Evolutionary conservation across 2,797 vertebrate genomes (phyloP).

Genomic region (Avahi laniger): DNA sequence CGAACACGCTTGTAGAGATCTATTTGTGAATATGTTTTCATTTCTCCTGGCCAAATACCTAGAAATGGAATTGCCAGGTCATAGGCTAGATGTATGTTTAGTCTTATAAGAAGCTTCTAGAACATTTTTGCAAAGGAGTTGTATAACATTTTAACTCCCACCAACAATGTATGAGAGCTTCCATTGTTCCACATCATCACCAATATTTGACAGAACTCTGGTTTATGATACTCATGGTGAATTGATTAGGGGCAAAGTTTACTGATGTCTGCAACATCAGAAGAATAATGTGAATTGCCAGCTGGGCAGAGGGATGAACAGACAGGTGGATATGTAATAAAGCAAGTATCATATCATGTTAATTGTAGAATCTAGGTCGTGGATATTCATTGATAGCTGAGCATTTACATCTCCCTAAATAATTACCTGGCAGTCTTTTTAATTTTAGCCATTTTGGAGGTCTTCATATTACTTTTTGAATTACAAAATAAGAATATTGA

Average conservation of each 20-base stretch:
- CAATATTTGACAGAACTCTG: neutral
- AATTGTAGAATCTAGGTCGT: neutral
- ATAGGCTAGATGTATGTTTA: neutral
- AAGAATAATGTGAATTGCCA: neutral
- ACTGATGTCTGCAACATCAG: neutral
- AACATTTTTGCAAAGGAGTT: neutral
- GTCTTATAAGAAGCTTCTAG: neutral
- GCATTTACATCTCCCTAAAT: neutral
- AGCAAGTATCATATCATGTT: neutral
- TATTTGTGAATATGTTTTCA: slow-evolving; percentile 27
- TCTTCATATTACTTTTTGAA: neutral
- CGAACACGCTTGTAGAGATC: neutral
- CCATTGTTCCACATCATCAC: neutral
- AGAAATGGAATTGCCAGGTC: slow-evolving; percentile 1
- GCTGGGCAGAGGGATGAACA: neutral
- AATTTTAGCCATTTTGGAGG: neutral
- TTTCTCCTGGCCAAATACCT: slow-evolving; percentile 1
- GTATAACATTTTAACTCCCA: neutral
- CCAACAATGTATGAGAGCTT: neutral
- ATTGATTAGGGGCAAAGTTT: neutral
- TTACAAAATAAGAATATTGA: slow-evolving; percentile 3
- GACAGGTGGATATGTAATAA: neutral
- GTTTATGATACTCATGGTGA: neutral
- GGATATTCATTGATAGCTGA: neutral
- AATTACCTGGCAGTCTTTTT: slow-evolving; percentile 24